A percentile compares a stretch with the other conserved stretches of the same genome.
Evolutionary conservation across 2,888 invertebrate species (phyloP).

Genomic region (Linhomoeus sp.): DNA sequence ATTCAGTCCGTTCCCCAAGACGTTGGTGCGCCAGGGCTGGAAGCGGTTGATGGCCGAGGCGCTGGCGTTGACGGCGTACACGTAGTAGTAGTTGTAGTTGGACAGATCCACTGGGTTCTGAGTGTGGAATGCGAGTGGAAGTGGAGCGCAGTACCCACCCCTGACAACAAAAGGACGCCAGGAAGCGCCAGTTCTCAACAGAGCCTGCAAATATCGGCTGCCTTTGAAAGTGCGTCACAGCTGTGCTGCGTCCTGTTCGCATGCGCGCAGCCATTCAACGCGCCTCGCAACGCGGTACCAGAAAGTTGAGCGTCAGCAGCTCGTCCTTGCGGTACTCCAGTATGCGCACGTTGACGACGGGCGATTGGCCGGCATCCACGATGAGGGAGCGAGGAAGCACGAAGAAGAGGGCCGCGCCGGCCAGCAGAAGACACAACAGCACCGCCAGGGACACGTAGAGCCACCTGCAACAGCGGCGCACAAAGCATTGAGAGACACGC

Average conservation of each 20-base stretch:
- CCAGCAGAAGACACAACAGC: slow-evolving; percentile 20
- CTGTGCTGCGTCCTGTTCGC: no score
- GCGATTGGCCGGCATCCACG: slow-evolving; percentile 15
- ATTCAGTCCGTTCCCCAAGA: no score
- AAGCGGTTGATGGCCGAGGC: slow-evolving; percentile 5
- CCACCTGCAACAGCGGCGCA: slow-evolving; percentile 10
- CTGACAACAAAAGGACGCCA: no score
- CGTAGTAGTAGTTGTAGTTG: slow-evolving; percentile 28
- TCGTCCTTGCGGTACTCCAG: slow-evolving; percentile 13
- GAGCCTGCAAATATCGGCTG: no score
- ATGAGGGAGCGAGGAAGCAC: slow-evolving; percentile 28
- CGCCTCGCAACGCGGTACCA: no score
- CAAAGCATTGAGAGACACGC: neutral
- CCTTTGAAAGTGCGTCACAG: no score
- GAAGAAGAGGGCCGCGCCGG: slow-evolving; percentile 27
- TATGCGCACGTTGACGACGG: slow-evolving; percentile 23
- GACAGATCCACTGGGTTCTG: slow-evolving; percentile 30
- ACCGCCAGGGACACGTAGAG: slow-evolving; percentile 27
- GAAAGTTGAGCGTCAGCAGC: no score
- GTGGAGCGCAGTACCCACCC: no score
- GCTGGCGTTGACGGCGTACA: slow-evolving; percentile 18
- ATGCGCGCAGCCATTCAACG: no score
- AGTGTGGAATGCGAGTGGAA: slow-evolving; percentile 5
- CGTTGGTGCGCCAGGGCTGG: no score
- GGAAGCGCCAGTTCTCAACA: no score